A percentile compares a stretch with the other conserved stretches of the same genome.
These are phyloP conservation scores for Eupithecia subfuscata DNA, from an alignment of 2,888 invertebrate species.

Conservation along the genomic window DNA sequence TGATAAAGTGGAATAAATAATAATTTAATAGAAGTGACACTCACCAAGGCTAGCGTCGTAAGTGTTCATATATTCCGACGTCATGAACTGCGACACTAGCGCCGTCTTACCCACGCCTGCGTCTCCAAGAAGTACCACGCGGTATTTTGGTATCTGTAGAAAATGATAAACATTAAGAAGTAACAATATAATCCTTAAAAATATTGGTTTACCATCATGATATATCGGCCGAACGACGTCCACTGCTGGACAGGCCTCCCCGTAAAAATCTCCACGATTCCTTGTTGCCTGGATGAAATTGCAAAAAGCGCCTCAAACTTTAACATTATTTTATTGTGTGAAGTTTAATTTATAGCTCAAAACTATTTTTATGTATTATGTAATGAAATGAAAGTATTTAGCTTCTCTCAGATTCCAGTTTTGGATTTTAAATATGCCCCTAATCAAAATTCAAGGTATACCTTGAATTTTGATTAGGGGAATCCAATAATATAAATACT, in stretches of 20 bases:
- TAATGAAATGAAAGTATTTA: too few species aligned
- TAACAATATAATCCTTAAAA: not conserved
- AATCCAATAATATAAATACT: not conserved
- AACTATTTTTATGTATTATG: not conserved
- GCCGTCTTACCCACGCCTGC: constrained; percentile 96
- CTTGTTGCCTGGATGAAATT: too few species aligned
- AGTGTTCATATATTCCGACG: constrained; percentile 97
- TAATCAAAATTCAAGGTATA: too few species aligned
- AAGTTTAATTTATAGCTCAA: not conserved
- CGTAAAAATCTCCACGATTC: too few species aligned
- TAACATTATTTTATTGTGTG: not conserved
- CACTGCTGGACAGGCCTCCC: too few species aligned
- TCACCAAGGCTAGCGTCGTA: constrained; percentile 96
- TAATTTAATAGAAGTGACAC: constrained; percentile 46
- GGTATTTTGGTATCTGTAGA: constrained; percentile 86
- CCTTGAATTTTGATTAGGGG: too few species aligned
- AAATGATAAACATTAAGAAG: not conserved
- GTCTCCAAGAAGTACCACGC: constrained; percentile 92
- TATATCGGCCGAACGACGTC: too few species aligned
- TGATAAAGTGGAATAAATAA: too few species aligned
- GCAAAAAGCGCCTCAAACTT: too few species aligned
- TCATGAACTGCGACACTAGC: constrained; percentile 96
- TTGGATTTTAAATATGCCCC: not conserved
- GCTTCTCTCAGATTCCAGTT: not conserved
- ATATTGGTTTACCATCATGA: too few species aligned